Evolutionary conservation across 2,113 vertebrate genomes (phyloP).

Genomic region (Cygnus atratus): DNA sequence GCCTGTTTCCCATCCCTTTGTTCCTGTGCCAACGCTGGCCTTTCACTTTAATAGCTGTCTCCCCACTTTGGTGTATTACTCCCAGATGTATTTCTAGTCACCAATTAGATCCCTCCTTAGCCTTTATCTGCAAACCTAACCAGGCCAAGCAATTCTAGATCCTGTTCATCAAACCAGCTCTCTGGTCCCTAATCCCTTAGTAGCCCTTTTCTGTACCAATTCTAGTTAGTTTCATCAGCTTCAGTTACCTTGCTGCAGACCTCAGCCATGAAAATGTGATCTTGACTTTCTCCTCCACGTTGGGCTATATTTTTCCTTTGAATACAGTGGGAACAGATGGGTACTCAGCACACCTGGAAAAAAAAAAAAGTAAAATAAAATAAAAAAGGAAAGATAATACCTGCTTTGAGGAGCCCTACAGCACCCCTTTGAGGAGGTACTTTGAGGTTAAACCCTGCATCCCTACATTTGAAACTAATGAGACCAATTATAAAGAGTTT

Average conservation of each 20-base stretch:
- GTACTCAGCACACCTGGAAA: background rate
- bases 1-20: background rate
- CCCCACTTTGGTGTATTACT: background rate
- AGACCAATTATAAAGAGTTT: background rate
- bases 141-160: background rate
- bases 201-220: background rate
- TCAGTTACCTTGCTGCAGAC: background rate
- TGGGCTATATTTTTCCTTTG: background rate
- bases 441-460: too few species aligned
- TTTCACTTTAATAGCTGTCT: conserved; percentile 19
- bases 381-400: too few species aligned
- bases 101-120: background rate
- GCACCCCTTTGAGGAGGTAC: too few species aligned
- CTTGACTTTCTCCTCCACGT: background rate
- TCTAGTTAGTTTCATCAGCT: background rate
- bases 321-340: background rate
- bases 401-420: background rate
- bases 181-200: background rate
- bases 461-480: background rate
- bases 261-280: background rate
- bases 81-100: conserved; percentile 19
- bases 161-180: background rate
- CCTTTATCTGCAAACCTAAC: background rate
- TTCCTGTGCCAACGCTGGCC: conserved; percentile 18
- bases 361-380: background rate